A percentile compares a stretch with the other conserved stretches of the same genome.
Conservation (phyloP, 2,797 vertebrate species). For the Acropternis orthonyx region DNA sequence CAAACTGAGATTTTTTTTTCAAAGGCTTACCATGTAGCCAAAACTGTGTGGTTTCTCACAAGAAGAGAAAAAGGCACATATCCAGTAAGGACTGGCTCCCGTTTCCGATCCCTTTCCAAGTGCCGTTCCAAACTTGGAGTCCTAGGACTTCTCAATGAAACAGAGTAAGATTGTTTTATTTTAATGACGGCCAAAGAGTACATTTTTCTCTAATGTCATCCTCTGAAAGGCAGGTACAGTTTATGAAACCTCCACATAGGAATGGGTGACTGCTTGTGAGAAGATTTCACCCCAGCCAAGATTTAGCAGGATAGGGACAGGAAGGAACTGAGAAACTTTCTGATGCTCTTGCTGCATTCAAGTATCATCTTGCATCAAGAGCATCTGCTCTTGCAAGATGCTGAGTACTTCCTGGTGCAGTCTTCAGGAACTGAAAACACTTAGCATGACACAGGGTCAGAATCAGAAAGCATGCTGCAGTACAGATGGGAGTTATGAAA, state of each 20-base stretch:
- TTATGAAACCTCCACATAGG: neutral
- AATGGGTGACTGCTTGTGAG: neutral
- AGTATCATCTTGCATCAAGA: neutral
- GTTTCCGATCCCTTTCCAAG: constrained; percentile 41
- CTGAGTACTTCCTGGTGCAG: constrained; percentile 42
- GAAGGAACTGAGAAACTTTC: neutral
- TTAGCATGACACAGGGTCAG: neutral
- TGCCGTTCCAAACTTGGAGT: constrained; percentile 37
- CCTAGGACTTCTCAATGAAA: constrained; percentile 51
- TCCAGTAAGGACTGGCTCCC: constrained; percentile 48
- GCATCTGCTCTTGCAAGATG: constrained; percentile 30
- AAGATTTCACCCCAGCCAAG: neutral
- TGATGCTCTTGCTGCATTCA: neutral
- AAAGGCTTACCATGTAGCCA: constrained; percentile 46
- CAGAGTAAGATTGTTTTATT: constrained; percentile 34
- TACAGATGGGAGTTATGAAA: constrained; percentile 30
- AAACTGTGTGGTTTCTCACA: constrained; percentile 48
- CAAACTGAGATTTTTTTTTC: neutral
- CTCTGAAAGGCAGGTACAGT: constrained; percentile 31
- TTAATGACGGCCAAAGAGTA: constrained; percentile 37
- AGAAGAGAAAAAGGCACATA: constrained; percentile 44
- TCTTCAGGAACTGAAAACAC: constrained; percentile 30
- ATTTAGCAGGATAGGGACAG: neutral
- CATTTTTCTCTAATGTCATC: constrained; percentile 35
- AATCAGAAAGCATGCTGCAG: constrained; percentile 35